A percentile compares a stretch with the other conserved stretches of the same genome.
Conservation (phyloP, 2,113 vertebrate genomes). For the Zosterops japonicus region DNA sequence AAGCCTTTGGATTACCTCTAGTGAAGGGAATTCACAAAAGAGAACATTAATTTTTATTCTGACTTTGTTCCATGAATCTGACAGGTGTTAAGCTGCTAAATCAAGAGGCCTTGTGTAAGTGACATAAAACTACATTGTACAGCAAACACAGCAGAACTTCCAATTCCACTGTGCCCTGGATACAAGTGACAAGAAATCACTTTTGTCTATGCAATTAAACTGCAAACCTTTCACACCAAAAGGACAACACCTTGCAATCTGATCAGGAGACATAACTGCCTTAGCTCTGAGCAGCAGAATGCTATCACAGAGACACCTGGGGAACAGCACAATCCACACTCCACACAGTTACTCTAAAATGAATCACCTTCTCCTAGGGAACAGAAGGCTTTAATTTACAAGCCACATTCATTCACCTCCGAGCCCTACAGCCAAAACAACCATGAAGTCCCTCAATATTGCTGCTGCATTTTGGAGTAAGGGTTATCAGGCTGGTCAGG, state of each 20-base stretch:
- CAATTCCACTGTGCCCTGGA: neutral
- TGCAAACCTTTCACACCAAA: neutral
- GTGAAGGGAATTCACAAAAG: neutral
- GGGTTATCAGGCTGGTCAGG: neutral
- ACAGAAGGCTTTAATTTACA: neutral
- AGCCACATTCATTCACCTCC: neutral
- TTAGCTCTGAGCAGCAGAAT: neutral
- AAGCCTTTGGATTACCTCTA: neutral
- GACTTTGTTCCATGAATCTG: neutral
- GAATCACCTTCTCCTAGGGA: neutral
- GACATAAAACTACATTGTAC: neutral
- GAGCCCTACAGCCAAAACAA: neutral
- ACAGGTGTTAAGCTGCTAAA: neutral
- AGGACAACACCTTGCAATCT: neutral
- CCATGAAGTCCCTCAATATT: neutral
- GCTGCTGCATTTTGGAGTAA: neutral
- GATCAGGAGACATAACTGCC: neutral
- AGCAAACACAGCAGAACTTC: neutral
- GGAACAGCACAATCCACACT: neutral
- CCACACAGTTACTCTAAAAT: neutral
- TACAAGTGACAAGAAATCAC: neutral
- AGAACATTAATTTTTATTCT: neutral
- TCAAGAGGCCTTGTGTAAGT: neutral
- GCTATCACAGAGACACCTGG: neutral
- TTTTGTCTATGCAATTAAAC: neutral